phyloP scores from a whole-genome alignment of 2,797 vertebrate species.

The Valencia hispanica region DNA sequence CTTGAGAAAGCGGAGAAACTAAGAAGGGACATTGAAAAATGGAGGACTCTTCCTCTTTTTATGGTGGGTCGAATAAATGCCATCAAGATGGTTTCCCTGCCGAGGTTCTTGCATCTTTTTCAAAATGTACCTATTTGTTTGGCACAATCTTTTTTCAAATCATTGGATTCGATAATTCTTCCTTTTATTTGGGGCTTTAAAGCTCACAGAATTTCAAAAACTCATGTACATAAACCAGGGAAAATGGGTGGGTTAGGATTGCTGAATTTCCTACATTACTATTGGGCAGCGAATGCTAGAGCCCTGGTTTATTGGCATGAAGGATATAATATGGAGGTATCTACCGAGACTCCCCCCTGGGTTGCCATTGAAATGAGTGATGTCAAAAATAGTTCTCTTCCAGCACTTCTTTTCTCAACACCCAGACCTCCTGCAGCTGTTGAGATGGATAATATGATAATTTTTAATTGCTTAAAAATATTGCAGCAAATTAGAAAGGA shows the following conservation, averaged over 20 bases:
- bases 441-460: not conserved
- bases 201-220: not conserved
- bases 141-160: not conserved
- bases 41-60: not conserved
- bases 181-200: constrained; percentile 1
- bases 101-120: not conserved
- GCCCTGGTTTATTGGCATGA: not conserved
- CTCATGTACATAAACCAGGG: not conserved
- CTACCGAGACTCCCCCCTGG: not conserved
- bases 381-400: not conserved
- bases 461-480: not conserved
- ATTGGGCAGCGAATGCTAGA: not conserved
- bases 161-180: not conserved
- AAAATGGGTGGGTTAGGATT: not conserved
- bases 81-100: not conserved
- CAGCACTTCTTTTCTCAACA: not conserved
- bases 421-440: not conserved
- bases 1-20: not conserved
- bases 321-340: not conserved
- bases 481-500: not conserved
- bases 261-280: not conserved
- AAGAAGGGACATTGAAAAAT: not conserved
- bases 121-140: not conserved
- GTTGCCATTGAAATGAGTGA: not conserved
- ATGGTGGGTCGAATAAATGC: not conserved